Percentiles rank a stretch among this genome's conserved stretches.
Evolutionary conservation across 2,113 vertebrate genomes (phyloP).

Genomic region (Turdus rufiventris): DNA sequence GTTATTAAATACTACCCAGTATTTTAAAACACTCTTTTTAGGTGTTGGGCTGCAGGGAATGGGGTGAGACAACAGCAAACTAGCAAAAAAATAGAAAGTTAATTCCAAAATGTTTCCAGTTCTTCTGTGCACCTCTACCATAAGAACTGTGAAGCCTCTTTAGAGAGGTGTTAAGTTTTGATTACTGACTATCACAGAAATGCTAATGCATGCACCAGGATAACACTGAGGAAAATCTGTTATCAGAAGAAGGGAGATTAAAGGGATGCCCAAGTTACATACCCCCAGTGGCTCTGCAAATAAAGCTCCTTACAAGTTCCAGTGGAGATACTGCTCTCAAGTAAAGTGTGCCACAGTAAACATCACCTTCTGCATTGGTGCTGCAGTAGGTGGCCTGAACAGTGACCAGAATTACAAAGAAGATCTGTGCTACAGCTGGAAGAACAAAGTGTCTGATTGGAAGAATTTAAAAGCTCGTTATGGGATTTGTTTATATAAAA

Average conservation of each 20-base stretch:
- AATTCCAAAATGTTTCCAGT: background rate
- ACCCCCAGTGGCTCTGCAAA: background rate
- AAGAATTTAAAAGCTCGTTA: background rate
- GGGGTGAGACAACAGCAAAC: background rate
- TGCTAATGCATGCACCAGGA: background rate
- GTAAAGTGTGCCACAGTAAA: background rate
- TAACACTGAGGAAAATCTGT: background rate
- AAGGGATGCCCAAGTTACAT: background rate
- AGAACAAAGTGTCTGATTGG: background rate
- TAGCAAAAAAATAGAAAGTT: background rate
- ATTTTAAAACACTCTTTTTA: background rate
- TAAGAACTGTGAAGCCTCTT: background rate
- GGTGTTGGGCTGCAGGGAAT: background rate
- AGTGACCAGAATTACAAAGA: background rate
- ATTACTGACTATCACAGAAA: background rate
- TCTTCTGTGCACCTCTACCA: background rate
- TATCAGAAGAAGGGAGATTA: background rate
- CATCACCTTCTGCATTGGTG: background rate
- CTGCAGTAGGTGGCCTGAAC: background rate
- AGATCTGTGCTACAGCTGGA: background rate
- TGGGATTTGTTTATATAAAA: background rate
- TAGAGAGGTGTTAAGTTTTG: background rate
- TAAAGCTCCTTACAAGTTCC: background rate
- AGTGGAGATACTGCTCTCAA: background rate
- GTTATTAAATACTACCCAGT: background rate